Conservation (phyloP, 2,797 vertebrate species). For the Chloroceryle inda region DNA sequence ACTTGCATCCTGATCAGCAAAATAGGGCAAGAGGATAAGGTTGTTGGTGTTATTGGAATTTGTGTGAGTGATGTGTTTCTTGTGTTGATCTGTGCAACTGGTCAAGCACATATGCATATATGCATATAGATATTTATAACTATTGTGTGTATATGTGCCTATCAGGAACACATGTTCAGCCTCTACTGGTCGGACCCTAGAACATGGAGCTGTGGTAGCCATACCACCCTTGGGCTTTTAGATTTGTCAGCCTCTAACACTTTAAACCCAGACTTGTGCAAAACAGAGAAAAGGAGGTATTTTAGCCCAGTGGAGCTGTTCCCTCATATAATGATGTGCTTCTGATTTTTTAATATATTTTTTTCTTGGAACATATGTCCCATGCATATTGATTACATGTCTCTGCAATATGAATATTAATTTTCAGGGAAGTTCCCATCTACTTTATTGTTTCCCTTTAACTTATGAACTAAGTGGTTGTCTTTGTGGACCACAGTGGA, state of each 20-base stretch:
- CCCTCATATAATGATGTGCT: background rate
- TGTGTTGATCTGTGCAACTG: background rate
- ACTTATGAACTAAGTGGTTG: background rate
- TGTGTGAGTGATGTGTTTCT: background rate
- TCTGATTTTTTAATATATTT: background rate
- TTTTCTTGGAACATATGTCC: background rate
- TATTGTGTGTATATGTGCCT: too few relatives aligned
- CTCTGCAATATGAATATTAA: background rate
- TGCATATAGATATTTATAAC: background rate
- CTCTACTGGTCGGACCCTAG: background rate
- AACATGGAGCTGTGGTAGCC: background rate
- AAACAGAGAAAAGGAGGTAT: background rate
- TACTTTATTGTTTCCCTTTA: background rate
- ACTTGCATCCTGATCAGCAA: background rate
- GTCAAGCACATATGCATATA: background rate
- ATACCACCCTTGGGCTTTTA: background rate
- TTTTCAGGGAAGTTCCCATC: background rate
- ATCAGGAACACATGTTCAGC: background rate
- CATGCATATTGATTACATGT: background rate
- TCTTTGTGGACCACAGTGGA: background rate
- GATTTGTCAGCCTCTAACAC: background rate
- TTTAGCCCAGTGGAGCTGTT: background rate
- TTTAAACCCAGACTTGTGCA: background rate
- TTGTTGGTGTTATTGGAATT: background rate
- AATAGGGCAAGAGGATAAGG: background rate